These are phyloP conservation scores for Samia ricini DNA, from an alignment of 1,140 invertebrate genomes.

Conservation along the genomic window DNA sequence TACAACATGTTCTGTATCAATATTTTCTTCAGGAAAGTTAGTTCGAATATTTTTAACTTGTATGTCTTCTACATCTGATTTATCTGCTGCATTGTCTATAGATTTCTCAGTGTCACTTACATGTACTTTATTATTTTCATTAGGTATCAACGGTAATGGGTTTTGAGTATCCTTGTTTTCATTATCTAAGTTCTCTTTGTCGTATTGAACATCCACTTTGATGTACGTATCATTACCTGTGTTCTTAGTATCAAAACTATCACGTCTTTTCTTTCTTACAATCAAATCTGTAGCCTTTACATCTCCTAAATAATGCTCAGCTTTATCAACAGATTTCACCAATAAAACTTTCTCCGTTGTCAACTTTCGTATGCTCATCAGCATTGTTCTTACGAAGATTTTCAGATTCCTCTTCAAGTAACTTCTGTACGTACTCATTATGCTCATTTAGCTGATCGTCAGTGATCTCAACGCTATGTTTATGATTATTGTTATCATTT, in stretches of 20 bases:
- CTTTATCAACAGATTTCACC: background rate
- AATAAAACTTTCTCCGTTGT: conserved; percentile 1
- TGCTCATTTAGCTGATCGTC: conserved; percentile 49
- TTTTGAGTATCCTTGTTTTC: background rate
- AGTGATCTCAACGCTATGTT: conserved; percentile 32
- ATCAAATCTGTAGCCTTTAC: background rate
- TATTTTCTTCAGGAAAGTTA: background rate
- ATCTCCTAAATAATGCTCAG: background rate
- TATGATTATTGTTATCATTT: conserved; percentile 32
- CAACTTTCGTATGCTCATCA: conserved; percentile 7
- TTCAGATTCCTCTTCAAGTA: conserved; percentile 48
- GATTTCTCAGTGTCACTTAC: background rate
- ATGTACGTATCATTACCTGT: background rate
- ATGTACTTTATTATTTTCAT: background rate
- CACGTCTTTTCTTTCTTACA: background rate
- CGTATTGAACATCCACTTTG: background rate
- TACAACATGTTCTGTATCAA: background rate
- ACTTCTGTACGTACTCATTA: conserved; percentile 41
- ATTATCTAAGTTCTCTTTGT: background rate
- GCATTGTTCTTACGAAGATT: conserved; percentile 34
- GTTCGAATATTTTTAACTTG: conserved; percentile 10
- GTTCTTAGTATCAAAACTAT: background rate
- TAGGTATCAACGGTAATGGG: background rate
- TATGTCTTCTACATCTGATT: conserved; percentile 10
- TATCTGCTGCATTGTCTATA: background rate